These are phyloP conservation scores for Drosophila bocki DNA, from an alignment of 1,140 invertebrate species.

Conservation along the genomic window DNA sequence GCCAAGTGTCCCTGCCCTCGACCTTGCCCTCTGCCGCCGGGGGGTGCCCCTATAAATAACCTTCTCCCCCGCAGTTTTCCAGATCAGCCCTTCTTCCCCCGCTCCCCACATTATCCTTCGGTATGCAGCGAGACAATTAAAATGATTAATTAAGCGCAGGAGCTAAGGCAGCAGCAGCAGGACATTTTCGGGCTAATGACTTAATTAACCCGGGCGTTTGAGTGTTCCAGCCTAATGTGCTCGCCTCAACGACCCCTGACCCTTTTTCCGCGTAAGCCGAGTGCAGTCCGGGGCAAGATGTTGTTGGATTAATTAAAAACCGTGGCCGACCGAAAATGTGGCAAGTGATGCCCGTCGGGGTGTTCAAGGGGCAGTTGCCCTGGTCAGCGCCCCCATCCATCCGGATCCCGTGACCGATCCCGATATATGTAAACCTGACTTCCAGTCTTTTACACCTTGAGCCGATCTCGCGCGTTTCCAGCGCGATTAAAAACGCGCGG, in stretches of 20 bases:
- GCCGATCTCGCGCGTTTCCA: constrained; percentile 33
- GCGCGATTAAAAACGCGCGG: constrained; percentile 58
- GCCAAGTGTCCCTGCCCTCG: constrained; percentile 46
- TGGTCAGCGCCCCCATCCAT: background rate
- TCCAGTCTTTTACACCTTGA: constrained; percentile 73
- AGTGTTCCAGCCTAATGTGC: constrained; percentile 75
- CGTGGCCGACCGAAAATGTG: constrained; percentile 56
- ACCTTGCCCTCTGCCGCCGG: constrained; percentile 18
- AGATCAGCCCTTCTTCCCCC: constrained; percentile 37
- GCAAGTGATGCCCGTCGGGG: constrained; percentile 62
- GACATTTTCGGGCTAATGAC: constrained; percentile 79
- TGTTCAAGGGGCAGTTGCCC: constrained; percentile 62
- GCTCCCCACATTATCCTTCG: constrained; percentile 27
- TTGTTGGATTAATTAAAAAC: constrained; percentile 79
- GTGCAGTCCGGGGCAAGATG: constrained; percentile 55
- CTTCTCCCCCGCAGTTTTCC: constrained; percentile 39
- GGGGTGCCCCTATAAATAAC: constrained; percentile 69
- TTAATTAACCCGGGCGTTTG: constrained; percentile 66
- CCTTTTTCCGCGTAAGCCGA: constrained; percentile 69
- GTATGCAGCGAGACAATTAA: constrained; percentile 64
- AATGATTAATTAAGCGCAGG: constrained; percentile 76
- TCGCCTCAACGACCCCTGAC: constrained; percentile 78
- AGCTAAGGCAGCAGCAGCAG: constrained; percentile 57
- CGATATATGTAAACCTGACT: constrained; percentile 52
- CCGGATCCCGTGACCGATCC: constrained; percentile 52